Evolutionary conservation across 2,888 invertebrate genomes (phyloP).

Genomic region (Timema podura): DNA sequence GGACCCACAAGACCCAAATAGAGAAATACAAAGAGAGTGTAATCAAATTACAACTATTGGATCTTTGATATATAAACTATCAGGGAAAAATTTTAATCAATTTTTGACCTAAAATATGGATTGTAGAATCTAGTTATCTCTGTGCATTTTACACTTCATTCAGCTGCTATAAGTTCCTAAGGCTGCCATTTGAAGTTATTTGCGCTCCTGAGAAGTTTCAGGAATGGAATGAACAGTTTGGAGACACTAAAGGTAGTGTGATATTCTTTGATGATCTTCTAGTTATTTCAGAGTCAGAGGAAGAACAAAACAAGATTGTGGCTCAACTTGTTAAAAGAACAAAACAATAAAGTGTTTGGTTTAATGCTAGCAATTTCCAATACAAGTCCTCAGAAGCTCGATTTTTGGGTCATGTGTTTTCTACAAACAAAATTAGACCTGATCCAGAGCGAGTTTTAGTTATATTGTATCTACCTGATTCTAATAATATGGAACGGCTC

Average conservation of each 20-base stretch:
- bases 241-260: not conserved
- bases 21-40: not conserved
- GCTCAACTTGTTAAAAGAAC: constrained; percentile 14
- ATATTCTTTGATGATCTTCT: not conserved
- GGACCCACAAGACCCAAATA: not conserved
- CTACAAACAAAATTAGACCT: not conserved
- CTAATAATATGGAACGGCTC: constrained; percentile 5
- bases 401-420: constrained; percentile 16
- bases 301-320: constrained; percentile 3
- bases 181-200: too few species aligned
- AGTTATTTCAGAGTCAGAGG: not conserved
- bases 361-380: constrained; percentile 14
- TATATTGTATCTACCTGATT: not conserved
- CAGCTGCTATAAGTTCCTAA: too few species aligned
- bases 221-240: too few species aligned
- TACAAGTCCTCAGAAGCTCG: not conserved
- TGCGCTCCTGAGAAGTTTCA: too few species aligned
- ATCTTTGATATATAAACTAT: not conserved
- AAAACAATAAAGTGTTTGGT: not conserved
- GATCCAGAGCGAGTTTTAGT: constrained; percentile 6
- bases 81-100: not conserved
- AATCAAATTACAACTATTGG: not conserved
- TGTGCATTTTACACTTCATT: too few species aligned
- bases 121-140: too few species aligned
- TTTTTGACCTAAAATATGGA: not conserved